These are phyloP conservation scores for Creontiades dilutus DNA, from an alignment of 2,888 invertebrate species.

Conservation along the genomic window DNA sequence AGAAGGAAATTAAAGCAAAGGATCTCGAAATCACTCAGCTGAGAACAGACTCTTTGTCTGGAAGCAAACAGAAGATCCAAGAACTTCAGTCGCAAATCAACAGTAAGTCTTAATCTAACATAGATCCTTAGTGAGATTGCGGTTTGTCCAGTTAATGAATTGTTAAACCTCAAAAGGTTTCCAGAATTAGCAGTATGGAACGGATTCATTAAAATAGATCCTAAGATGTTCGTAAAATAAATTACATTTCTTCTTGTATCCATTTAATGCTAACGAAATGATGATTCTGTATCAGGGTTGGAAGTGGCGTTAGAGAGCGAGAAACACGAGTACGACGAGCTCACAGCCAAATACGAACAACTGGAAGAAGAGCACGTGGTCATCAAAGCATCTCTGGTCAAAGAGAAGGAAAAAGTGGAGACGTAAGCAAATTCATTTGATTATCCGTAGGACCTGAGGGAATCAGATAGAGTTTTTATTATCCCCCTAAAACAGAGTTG, in stretches of 20 bases:
- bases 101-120: constrained; percentile 80
- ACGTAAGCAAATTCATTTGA: constrained; percentile 80
- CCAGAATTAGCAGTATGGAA: no score
- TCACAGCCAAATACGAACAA: constrained; percentile 90
- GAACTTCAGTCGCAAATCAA: constrained; percentile 85
- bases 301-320: constrained; percentile 85
- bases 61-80: constrained; percentile 83
- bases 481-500: no score
- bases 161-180: no score
- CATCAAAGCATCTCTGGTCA: constrained; percentile 88
- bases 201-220: no score
- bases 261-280: not conserved
- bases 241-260: no score
- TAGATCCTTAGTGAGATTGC: no score
- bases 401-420: constrained; percentile 89
- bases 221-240: no score
- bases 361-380: constrained; percentile 91
- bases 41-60: constrained; percentile 85
- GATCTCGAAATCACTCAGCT: constrained; percentile 89
- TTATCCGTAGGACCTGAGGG: no score
- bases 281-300: constrained; percentile 80
- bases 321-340: constrained; percentile 87
- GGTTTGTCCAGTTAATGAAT: no score
- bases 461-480: no score
- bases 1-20: constrained; percentile 87